phyloP scores from a whole-genome alignment of 2,797 vertebrate genomes.

The Podargus strigoides region DNA sequence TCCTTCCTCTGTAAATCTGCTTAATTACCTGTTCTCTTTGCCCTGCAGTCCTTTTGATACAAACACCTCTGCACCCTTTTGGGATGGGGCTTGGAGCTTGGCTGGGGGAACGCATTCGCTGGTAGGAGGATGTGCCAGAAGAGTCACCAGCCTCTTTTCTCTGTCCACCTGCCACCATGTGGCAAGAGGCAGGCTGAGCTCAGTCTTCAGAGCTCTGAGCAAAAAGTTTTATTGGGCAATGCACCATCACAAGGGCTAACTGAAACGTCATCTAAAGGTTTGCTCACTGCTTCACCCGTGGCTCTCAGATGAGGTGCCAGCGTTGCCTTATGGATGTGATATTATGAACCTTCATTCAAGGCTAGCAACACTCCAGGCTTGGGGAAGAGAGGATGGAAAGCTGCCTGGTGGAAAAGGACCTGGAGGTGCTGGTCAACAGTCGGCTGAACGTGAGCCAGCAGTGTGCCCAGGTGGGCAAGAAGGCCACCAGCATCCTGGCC shows the following conservation, averaged over 20 bases:
- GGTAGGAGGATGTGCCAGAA: neutral
- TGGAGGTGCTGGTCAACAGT: no score
- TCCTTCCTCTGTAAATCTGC: neutral
- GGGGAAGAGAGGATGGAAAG: no score
- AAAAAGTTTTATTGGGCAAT: neutral
- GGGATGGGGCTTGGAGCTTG: neutral
- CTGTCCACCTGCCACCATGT: accelerated
- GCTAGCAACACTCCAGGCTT: no score
- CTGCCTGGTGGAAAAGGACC: no score
- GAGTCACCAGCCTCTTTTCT: neutral
- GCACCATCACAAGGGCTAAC: neutral
- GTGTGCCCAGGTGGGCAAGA: no score
- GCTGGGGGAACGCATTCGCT: accelerated
- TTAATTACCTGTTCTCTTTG: neutral
- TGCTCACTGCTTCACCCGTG: neutral
- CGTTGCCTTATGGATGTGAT: no score
- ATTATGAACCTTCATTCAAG: neutral
- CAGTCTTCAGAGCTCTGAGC: neutral
- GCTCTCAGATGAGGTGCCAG: neutral
- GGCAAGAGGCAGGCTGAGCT: neutral
- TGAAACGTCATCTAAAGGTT: neutral
- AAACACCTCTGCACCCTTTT: neutral
- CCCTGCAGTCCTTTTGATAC: neutral
- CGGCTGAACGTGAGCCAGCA: no score
- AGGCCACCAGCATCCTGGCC: no score